Evolutionary conservation across 2,113 vertebrate species (phyloP), one percentile per base, ranked within the genome.

Genomic region (Eurystomus gularis): DNA sequence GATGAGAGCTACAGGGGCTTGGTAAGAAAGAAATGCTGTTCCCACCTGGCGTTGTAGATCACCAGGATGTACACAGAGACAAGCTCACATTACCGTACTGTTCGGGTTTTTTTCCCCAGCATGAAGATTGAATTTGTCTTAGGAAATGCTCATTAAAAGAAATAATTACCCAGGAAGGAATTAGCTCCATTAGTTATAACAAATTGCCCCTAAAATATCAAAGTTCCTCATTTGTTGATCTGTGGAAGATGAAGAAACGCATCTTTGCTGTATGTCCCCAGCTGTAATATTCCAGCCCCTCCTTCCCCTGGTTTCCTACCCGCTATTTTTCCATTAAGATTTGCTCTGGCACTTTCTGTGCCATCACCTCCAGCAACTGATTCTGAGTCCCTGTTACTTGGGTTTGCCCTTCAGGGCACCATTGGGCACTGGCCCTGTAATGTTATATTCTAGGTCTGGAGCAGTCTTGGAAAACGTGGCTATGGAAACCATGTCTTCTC

Each of bases 401-500:
- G 95, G 66, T 20, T 97, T 97, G 86, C 69, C 89, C 51, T 97
- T 96, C 4, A 84, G 81, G 33, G 75, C 75, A 11, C 94, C 70
- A 0, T 51, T 97, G 71, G 94, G 66, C 28, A 33, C 80, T 6
- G 96, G 88, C 39, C 61, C 71, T 0, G 49, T 64, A 23, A 65
- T 42, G 18, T 65, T 95, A 12, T 94, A 91, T 10, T 98, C 97
- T 31, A 95, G 78, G 5, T 98, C 97, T n/a, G 97, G 97, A 61
- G 97, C 97, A 8, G 98, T 98, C 91, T 95, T 98, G 54, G 98
- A 97, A 64, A 98, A 98, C 0, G 98, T 98, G 83, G 97, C 98
- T 65, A 98, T 98, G 72, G 98, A 98, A 49, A 98, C 97, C 96
- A 98, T 97, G 82, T 98, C 98, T 19, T 98, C 97, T n/a, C 97